These are phyloP conservation scores for Heliocidaris tuberculata DNA, from an alignment of 35 echinoderm and acorn worm genomes.

Conservation along the genomic window DNA sequence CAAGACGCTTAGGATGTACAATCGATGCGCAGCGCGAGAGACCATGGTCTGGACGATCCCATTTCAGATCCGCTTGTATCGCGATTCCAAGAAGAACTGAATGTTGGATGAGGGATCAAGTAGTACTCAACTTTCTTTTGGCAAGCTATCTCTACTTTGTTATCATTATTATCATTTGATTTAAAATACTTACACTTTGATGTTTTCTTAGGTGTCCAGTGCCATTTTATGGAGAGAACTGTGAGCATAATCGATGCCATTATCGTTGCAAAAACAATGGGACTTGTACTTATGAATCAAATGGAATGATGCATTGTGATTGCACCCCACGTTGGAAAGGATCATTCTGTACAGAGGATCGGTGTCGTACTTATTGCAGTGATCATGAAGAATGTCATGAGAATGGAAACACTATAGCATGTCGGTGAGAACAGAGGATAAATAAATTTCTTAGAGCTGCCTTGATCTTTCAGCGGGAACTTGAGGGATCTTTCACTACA, in stretches of 20 bases:
- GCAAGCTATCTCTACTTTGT: too few relatives aligned
- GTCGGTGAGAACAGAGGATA: slow-evolving; percentile 1
- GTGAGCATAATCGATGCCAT: slow-evolving; percentile 33
- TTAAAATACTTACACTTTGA: too few relatives aligned
- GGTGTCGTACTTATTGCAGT: slow-evolving; percentile 26
- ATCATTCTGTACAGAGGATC: neutral
- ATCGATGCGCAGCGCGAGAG: too few relatives aligned
- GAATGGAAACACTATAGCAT: neutral
- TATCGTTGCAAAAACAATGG: slow-evolving; percentile 42
- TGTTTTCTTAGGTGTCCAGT: slow-evolving; percentile 30
- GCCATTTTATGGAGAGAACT: neutral
- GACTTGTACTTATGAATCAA: slow-evolving; percentile 18
- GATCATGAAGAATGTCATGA: slow-evolving; percentile 5
- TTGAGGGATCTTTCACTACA: too few relatives aligned
- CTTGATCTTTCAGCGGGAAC: too few relatives aligned
- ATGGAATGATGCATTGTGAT: neutral
- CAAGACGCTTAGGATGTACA: neutral
- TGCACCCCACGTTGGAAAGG: slow-evolving; percentile 42
- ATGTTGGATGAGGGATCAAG: too few relatives aligned
- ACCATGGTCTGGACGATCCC: too few relatives aligned
- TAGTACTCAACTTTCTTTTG: too few relatives aligned
- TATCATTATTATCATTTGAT: too few relatives aligned
- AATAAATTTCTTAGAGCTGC: too few relatives aligned
- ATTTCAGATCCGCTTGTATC: too few relatives aligned
- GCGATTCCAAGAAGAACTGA: too few relatives aligned